Percentiles rank a stretch among this genome's conserved stretches.
Conservation (phyloP, 2,113 vertebrate genomes). For the Alligator mississippiensis region DNA sequence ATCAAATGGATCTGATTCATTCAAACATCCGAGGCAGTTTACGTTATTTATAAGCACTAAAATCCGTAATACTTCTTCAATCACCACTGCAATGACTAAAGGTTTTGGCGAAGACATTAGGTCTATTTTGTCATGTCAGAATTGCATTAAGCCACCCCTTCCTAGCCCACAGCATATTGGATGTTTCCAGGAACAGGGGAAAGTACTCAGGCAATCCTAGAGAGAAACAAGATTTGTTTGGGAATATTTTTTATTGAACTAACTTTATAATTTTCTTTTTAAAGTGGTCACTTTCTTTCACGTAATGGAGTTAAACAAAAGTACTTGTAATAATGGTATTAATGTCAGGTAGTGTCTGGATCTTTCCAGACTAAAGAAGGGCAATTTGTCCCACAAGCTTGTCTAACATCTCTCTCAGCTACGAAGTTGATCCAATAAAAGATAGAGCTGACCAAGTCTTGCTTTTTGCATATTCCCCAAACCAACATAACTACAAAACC, state of each 20-base stretch:
- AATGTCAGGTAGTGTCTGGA: no score
- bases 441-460: no score
- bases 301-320: no score
- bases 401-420: neutral
- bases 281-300: no score
- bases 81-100: neutral
- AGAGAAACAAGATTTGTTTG: no score
- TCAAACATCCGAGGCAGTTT: neutral
- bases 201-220: neutral
- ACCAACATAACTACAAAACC: no score
- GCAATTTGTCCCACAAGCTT: no score
- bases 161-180: neutral
- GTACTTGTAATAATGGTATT: no score
- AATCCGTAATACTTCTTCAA: constrained; percentile 1
- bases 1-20: neutral
- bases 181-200: neutral
- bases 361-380: no score
- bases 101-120: constrained; percentile 7
- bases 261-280: no score
- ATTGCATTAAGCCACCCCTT: neutral
- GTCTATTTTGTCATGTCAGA: neutral
- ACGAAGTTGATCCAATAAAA: neutral
- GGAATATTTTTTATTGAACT: no score
- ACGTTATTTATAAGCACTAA: neutral
- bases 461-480: no score